Base-by-base conservation (phyloP, 1,140 invertebrate genomes). In the Heliconius melpomene region DNA sequence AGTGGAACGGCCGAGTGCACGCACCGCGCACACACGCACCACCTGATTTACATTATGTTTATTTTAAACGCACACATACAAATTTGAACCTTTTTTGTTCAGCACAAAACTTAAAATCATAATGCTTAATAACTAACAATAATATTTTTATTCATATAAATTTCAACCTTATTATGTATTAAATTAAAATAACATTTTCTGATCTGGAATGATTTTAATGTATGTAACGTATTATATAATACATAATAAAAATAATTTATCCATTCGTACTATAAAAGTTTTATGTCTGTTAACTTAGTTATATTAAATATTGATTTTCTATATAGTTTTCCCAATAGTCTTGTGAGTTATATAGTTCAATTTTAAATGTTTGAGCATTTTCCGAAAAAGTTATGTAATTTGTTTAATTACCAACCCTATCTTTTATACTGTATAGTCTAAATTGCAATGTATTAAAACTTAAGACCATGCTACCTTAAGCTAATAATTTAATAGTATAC, bases 21-120 rank as follows among this genome's bases (percentile, higher is more conserved):
- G 85, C 86, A 87, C 83, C 85, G 80, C 85, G 84, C 86, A 86
- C 85, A 82, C 76, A 52, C 71, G 78, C 73, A 85, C 70, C 83
- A 86, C 83, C 85, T 86, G 84, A 85, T 85, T 85, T 85, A 86
- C 84, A 86, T 86, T 79, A 76, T 86, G 79, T 85, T 86, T 79
- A 79, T 72, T 50, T 72, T 72, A 40, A 46, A 72, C 20, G 7
- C 46, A 36, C 32, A 72, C 54, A 76, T 9, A 66, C 38, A 66
- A 76, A 70, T 76, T 23, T 76, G 13, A 40, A 66, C 57, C 74
- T 40, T 76, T 66, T 66, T 6, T 0, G 9, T 66, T 3, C 0
- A 26, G 8, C 8, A 16, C 60, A 66, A 66, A 26, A 26, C 60
- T 66, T 66, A 38, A 36, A 72, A 40, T 38, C 72, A 72, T 72